Conservation (phyloP, 2,113 vertebrate species). For the Chloropsis hardwickii region DNA sequence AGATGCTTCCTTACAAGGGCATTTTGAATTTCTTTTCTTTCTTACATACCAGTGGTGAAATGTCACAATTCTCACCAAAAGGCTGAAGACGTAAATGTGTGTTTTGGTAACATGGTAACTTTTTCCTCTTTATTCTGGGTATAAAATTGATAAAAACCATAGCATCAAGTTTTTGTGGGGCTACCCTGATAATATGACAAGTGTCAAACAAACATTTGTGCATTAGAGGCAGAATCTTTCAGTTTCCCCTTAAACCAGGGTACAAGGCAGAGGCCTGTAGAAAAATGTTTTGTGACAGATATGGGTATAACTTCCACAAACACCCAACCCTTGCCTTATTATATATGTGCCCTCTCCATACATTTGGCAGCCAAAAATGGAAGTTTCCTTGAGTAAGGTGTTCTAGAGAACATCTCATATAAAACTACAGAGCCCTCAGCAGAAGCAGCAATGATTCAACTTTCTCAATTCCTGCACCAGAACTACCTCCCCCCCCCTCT, state of each 20-base stretch:
- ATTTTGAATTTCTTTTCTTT: neutral
- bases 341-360: neutral
- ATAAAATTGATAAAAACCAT: neutral
- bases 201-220: neutral
- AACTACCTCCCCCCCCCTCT: neutral
- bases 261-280: neutral
- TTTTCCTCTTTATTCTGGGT: neutral
- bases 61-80: neutral
- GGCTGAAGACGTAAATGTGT: neutral
- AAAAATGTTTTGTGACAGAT: neutral
- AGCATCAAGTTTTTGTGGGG: neutral
- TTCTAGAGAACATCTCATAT: neutral
- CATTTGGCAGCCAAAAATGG: neutral
- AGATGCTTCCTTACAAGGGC: neutral
- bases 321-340: neutral
- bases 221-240: neutral
- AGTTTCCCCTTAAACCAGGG: neutral
- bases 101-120: neutral
- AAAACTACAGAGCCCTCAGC: neutral
- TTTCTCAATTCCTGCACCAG: neutral
- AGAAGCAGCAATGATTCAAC: neutral
- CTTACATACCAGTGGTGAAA: neutral
- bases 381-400: neutral
- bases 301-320: neutral
- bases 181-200: neutral